phyloP scores from a whole-genome alignment of 30 jellyfish, hydroid and myxozoan species.

The Pseudorhiza aurosa region DNA sequence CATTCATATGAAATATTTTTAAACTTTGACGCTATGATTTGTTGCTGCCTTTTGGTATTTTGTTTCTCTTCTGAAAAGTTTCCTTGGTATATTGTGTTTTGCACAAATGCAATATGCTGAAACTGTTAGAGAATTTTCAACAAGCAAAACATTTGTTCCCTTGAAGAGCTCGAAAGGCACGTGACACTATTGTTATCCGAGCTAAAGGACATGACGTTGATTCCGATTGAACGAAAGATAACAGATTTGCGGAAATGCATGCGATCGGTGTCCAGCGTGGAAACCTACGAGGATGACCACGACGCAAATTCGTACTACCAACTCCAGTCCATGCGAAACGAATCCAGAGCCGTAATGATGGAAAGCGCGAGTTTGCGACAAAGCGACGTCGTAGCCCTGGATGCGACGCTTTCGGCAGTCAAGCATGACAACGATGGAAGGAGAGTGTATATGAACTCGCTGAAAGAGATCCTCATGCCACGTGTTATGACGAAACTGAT shows the following conservation, averaged over 20 bases:
- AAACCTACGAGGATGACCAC: slow-evolving; percentile 38
- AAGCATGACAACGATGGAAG: neutral
- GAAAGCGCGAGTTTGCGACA: neutral
- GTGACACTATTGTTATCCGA: slow-evolving; percentile 5
- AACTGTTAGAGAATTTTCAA: too few relatives aligned
- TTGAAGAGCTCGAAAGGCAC: slow-evolving; percentile 36
- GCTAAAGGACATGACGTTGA: neutral
- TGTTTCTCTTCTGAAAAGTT: too few relatives aligned
- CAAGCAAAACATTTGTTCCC: neutral
- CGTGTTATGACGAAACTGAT: slow-evolving; percentile 2
- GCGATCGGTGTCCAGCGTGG: slow-evolving; percentile 28
- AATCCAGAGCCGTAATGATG: slow-evolving; percentile 5
- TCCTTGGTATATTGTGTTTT: too few relatives aligned
- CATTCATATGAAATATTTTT: too few relatives aligned
- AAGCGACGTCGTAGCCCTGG: slow-evolving; percentile 13
- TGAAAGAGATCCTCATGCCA: slow-evolving; percentile 11
- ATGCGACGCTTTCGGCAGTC: slow-evolving; percentile 7
- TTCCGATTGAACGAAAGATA: slow-evolving; percentile 24
- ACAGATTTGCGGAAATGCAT: slow-evolving; percentile 12
- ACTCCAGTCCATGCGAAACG: slow-evolving; percentile 31
- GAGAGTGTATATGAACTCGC: neutral
- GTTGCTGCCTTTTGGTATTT: too few relatives aligned
- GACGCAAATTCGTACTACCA: slow-evolving; percentile 64
- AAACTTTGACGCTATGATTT: too few relatives aligned
- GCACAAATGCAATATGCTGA: too few relatives aligned